These are phyloP conservation scores for Mustelus asterias DNA, from an alignment of 2,113 vertebrate species.

Conservation along the genomic window DNA sequence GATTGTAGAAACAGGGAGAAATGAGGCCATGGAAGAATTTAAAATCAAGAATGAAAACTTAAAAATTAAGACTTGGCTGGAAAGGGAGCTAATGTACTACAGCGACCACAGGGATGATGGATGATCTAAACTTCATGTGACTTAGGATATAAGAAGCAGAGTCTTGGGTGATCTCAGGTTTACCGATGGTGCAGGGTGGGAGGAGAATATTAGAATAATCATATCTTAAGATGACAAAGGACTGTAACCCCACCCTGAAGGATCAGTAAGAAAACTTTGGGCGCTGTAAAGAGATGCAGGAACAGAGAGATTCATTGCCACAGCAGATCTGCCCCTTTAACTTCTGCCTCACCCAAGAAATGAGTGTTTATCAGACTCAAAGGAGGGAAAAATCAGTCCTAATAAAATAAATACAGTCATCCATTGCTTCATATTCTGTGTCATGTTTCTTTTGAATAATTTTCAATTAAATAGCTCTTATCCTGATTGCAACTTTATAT, in stretches of 20 bases:
- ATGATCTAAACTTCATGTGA: not conserved
- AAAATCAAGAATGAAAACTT: not conserved
- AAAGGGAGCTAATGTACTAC: not conserved
- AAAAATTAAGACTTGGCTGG: not conserved
- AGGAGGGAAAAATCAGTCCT: not conserved
- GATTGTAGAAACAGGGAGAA: not conserved
- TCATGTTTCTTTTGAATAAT: not conserved
- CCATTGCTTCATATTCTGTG: not conserved
- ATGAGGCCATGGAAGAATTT: not conserved
- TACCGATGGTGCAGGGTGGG: not conserved
- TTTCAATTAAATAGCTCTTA: not conserved
- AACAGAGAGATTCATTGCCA: not conserved
- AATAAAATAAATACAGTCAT: not conserved
- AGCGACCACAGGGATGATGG: not conserved
- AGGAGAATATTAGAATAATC: not conserved
- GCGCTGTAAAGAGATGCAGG: not conserved
- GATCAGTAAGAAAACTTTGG: not conserved
- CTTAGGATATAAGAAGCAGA: not conserved
- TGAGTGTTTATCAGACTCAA: not conserved
- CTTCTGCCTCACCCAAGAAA: not conserved
- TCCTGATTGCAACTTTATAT: not conserved
- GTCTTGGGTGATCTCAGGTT: not conserved
- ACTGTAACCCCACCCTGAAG: not conserved
- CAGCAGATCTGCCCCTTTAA: not conserved
- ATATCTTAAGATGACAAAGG: not conserved